These are phyloP conservation scores for Oscheius onirici DNA, from an alignment of 2,888 invertebrate genomes.

Conservation along the genomic window DNA sequence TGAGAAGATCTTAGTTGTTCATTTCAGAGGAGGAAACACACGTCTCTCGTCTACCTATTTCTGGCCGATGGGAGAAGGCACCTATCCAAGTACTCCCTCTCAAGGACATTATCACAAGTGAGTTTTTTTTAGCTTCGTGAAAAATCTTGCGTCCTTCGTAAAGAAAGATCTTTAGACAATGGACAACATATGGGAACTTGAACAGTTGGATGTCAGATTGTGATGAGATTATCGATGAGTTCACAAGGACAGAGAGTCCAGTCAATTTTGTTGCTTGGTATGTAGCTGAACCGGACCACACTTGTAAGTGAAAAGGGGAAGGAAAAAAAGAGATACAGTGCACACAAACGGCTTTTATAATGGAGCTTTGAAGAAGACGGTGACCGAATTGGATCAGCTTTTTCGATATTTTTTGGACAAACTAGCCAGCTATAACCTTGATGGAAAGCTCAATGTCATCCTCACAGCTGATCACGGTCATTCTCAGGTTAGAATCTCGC, in stretches of 20 bases:
- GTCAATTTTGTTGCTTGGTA: constrained; percentile 73
- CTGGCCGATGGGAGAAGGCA: constrained; percentile 56
- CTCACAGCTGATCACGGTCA: constrained; percentile 74
- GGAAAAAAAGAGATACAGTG: no score
- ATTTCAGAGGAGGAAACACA: constrained; percentile 18
- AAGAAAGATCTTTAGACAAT: constrained; percentile 37
- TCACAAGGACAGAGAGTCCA: constrained; percentile 56
- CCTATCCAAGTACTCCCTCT: constrained; percentile 42
- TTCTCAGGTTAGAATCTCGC: constrained; percentile 47
- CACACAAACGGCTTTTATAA: constrained; percentile 66
- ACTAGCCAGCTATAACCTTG: constrained; percentile 50
- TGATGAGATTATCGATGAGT: constrained; percentile 63
- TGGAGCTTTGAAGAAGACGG: constrained; percentile 49
- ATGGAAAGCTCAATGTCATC: constrained; percentile 72
- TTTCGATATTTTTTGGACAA: constrained; percentile 71
- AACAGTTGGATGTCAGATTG: constrained; percentile 66
- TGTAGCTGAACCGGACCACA: constrained; percentile 72
- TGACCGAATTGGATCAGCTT: constrained; percentile 70
- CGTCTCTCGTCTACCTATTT: constrained; percentile 45
- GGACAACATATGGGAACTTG: constrained; percentile 46
- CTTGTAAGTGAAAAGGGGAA: no score
- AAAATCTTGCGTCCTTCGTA: no score
- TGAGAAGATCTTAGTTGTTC: no score
- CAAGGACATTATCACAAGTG: constrained; percentile 40
- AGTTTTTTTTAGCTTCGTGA: no score